These are phyloP conservation scores for Hypsopygia costalis DNA, from an alignment of 2,888 invertebrate genomes.

Conservation along the genomic window DNA sequence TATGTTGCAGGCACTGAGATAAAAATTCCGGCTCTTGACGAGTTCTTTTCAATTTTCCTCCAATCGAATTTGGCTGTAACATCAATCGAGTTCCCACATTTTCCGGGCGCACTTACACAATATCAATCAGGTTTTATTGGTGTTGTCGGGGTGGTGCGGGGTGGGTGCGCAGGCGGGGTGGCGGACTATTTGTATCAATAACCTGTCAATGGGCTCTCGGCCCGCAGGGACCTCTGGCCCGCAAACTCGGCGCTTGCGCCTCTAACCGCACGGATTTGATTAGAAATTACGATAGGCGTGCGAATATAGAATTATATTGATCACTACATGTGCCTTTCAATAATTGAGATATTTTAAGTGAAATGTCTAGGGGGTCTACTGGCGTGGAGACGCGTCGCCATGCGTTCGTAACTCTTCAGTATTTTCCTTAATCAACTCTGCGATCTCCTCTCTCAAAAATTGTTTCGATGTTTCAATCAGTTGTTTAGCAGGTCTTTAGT, in stretches of 20 bases:
- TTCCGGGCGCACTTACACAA: constrained; percentile 79
- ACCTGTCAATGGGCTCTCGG: constrained; percentile 79
- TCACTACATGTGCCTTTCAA: constrained; percentile 8
- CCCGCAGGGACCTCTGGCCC: constrained; percentile 64
- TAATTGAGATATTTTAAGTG: background rate
- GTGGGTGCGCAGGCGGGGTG: constrained; percentile 40
- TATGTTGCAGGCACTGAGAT: constrained; percentile 32
- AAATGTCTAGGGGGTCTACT: no score
- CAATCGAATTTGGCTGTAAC: constrained; percentile 78
- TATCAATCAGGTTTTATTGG: constrained; percentile 81
- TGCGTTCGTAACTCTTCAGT: no score
- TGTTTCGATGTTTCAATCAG: no score
- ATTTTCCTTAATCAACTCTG: no score
- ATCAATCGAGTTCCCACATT: constrained; percentile 81
- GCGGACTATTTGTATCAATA: constrained; percentile 79
- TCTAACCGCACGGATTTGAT: constrained; percentile 72
- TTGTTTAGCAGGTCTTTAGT: no score
- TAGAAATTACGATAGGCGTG: constrained; percentile 61
- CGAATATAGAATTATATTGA: constrained; percentile 30
- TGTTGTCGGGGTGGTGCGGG: constrained; percentile 64
- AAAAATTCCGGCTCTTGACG: constrained; percentile 32
- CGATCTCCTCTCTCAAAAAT: no score
- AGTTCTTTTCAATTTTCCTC: constrained; percentile 77
- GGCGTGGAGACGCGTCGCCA: no score
- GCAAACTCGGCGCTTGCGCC: constrained; percentile 56